Conservation (phyloP, 2,888 invertebrate genomes). For the Phlogophora meticulosa region DNA sequence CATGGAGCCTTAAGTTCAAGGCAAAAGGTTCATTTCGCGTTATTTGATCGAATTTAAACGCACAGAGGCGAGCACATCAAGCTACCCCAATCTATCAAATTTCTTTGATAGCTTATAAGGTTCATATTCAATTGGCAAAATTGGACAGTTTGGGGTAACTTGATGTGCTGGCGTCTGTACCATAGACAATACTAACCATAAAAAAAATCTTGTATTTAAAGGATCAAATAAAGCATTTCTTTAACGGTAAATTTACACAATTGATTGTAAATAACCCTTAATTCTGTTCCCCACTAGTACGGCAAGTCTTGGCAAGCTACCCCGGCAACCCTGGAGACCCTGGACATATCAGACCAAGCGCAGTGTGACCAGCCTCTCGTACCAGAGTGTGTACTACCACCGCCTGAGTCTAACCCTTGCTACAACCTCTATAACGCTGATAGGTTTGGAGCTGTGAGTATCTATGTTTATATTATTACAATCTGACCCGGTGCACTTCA, state of each 20-base stretch:
- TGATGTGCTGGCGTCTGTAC: no score
- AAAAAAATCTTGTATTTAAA: no score
- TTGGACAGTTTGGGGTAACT: no score
- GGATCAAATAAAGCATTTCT: neutral
- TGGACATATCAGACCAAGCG: constrained; percentile 86
- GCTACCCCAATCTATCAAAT: no score
- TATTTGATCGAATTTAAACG: no score
- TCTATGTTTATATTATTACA: neutral
- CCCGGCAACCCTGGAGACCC: constrained; percentile 81
- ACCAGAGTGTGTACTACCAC: constrained; percentile 88
- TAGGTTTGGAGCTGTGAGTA: constrained; percentile 83
- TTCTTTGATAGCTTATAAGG: no score
- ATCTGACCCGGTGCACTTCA: no score
- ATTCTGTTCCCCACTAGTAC: constrained; percentile 73
- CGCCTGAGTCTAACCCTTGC: constrained; percentile 93
- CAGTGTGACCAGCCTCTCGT: constrained; percentile 85
- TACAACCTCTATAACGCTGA: constrained; percentile 89
- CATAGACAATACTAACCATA: no score
- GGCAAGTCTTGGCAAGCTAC: constrained; percentile 91
- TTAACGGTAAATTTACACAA: neutral
- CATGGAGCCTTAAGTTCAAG: no score
- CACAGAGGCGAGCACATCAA: no score
- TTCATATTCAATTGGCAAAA: no score
- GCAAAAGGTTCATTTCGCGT: no score
- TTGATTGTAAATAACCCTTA: neutral